Percentiles rank a stretch among this genome's conserved stretches.
phyloP scores from a whole-genome alignment of 2,888 invertebrate genomes.

The Calameuta idolon region DNA sequence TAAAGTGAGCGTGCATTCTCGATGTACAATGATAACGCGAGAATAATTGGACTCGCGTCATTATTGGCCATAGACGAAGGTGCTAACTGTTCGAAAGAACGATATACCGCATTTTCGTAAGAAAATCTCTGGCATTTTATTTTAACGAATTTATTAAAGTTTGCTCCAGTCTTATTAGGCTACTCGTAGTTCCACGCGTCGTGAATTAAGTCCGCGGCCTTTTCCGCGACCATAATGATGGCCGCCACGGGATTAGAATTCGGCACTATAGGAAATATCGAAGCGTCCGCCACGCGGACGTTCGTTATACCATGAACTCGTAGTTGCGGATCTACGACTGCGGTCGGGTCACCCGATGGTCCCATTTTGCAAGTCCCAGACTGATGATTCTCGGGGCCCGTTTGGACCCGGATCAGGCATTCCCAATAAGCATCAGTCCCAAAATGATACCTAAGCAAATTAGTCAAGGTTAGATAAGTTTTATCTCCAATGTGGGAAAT shows the following conservation, averaged over 20 bases:
- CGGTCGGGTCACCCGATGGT: constrained; percentile 66
- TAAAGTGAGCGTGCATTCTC: background rate
- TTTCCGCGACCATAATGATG: constrained; percentile 80
- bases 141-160: background rate
- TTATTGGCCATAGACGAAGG: background rate
- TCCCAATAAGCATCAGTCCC: constrained; percentile 77
- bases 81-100: background rate
- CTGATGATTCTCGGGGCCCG: constrained; percentile 77
- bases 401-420: constrained; percentile 73
- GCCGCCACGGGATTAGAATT: constrained; percentile 77
- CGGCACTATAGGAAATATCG: constrained; percentile 76
- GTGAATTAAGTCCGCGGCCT: constrained; percentile 75
- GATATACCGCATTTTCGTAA: background rate
- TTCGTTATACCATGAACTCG: constrained; percentile 73
- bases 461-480: background rate
- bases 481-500: background rate
- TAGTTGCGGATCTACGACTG: constrained; percentile 73
- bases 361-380: constrained; percentile 74
- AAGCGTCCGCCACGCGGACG: constrained; percentile 77
- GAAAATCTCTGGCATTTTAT: background rate
- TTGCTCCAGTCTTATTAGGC: background rate
- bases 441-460: constrained; percentile 66
- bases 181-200: constrained; percentile 63
- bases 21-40: background rate
- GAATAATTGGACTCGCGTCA: background rate